These are phyloP conservation scores for Sminthopsis crassicaudata DNA, from an alignment of 2,113 vertebrate species.

Conservation along the genomic window DNA sequence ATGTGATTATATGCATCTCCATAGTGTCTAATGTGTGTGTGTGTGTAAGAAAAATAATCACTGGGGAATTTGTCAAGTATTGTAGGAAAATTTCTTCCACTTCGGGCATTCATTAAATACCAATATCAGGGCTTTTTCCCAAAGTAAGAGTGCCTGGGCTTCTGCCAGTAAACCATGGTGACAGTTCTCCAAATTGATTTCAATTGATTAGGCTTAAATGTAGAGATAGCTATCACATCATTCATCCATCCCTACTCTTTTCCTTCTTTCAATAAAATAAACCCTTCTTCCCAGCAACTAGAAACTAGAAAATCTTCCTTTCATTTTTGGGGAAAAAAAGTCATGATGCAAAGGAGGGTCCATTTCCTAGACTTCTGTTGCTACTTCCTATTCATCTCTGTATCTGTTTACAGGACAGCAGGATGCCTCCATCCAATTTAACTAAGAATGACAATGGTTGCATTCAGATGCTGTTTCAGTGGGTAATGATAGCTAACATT, in stretches of 20 bases:
- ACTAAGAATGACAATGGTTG: not conserved
- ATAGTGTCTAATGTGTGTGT: slow-evolving; percentile 34
- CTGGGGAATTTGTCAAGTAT: slow-evolving; percentile 40
- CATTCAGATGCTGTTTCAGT: not conserved
- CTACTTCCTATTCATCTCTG: not conserved
- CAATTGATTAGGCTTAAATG: not conserved
- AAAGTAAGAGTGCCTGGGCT: not conserved
- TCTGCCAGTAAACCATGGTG: not conserved
- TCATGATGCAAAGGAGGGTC: not conserved
- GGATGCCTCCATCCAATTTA: not conserved
- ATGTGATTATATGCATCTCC: slow-evolving; percentile 48
- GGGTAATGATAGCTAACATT: not conserved
- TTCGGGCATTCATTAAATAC: not conserved
- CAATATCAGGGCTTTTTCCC: not conserved
- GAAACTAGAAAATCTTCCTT: not conserved
- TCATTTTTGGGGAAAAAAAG: not conserved
- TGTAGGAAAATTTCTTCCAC: not conserved
- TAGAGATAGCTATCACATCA: not conserved
- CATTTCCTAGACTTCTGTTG: not conserved
- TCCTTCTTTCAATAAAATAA: not conserved
- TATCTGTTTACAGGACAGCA: not conserved
- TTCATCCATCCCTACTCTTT: not conserved
- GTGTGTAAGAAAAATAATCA: slow-evolving; percentile 2
- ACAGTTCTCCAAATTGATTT: not conserved
- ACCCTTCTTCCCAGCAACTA: not conserved